These are phyloP conservation scores for Caretta caretta DNA, from an alignment of 2,113 vertebrate species.

Conservation along the genomic window DNA sequence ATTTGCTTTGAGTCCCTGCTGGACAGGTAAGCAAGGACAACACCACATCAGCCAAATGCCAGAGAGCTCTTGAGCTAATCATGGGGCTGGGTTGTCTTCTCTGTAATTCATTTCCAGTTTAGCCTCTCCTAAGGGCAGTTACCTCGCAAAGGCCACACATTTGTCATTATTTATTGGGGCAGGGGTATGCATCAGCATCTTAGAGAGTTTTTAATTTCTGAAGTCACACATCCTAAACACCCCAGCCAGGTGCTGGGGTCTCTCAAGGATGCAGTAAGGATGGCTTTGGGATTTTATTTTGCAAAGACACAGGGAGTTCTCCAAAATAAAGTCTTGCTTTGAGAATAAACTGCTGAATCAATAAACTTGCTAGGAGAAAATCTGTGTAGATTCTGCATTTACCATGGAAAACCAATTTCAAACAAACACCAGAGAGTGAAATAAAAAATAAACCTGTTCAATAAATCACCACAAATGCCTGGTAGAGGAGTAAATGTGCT, in stretches of 20 bases:
- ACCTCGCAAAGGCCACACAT: background rate
- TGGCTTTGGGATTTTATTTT: background rate
- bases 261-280: background rate
- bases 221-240: background rate
- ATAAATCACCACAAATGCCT: constrained; percentile 38
- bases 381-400: constrained; percentile 4
- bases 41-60: background rate
- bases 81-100: background rate
- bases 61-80: background rate
- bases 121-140: background rate
- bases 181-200: background rate
- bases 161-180: background rate
- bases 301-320: background rate
- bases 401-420: background rate
- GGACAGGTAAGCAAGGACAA: constrained; percentile 64
- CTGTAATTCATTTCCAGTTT: background rate
- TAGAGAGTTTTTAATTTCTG: background rate
- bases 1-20: constrained; percentile 70
- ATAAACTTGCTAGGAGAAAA: constrained; percentile 44
- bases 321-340: background rate
- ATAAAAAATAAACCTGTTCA: constrained; percentile 44
- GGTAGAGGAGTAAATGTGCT: constrained; percentile 11
- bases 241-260: fast-evolving
- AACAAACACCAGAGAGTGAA: background rate
- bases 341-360: constrained; percentile 50